Evolutionary conservation across 2,888 invertebrate species (phyloP).

Genomic region (Sipha maydis): DNA sequence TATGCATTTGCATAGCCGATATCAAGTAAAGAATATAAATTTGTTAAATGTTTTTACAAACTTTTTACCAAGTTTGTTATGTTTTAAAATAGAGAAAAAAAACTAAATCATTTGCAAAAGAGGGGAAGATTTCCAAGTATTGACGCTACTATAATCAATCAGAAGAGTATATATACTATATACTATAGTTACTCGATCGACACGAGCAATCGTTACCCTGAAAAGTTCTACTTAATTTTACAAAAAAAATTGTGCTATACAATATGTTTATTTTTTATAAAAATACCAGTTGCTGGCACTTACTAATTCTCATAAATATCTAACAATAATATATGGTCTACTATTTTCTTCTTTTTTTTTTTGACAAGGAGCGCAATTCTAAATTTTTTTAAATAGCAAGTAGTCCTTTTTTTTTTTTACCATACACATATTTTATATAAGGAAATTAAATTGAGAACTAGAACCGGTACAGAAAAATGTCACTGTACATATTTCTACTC

Average conservation of each 20-base stretch:
- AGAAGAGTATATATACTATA: too few relatives aligned
- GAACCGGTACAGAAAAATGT: constrained; percentile 35
- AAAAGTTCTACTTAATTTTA: neutral
- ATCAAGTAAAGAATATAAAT: too few relatives aligned
- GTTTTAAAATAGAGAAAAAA: too few relatives aligned
- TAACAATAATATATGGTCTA: neutral
- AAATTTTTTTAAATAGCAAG: constrained; percentile 8
- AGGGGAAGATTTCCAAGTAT: too few relatives aligned
- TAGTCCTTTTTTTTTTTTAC: neutral
- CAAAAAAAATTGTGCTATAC: neutral
- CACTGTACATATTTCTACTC: neutral
- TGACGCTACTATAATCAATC: too few relatives aligned
- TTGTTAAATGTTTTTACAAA: too few relatives aligned
- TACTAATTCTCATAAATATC: neutral
- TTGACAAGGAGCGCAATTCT: neutral
- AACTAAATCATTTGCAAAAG: too few relatives aligned
- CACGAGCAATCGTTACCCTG: neutral
- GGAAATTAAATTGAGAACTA: neutral
- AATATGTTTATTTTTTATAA: neutral
- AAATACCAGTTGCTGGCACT: neutral
- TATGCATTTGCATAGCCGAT: too few relatives aligned
- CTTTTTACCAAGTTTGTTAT: too few relatives aligned
- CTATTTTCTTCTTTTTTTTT: neutral
- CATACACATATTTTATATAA: neutral
- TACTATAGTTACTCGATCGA: neutral